Base-by-base conservation (phyloP, 2,113 vertebrate genomes). In the Sardina pilchardus region DNA sequence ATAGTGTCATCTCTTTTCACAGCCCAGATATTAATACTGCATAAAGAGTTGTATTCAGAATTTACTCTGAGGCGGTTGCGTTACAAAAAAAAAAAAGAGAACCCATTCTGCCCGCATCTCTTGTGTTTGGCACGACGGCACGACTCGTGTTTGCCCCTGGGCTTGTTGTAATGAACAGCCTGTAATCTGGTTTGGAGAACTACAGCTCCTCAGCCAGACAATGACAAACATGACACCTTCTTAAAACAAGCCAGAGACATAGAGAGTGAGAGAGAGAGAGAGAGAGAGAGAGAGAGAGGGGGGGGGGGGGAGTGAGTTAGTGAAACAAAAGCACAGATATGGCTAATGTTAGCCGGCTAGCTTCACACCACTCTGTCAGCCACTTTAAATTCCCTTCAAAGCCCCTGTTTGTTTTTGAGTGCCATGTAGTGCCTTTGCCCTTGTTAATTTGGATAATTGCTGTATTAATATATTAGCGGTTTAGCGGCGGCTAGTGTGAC, bases 11-110 rank as follows among this genome's bases (percentile, higher is more conserved):
- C 90, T 90, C 88, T 84, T 84, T 91, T 82, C 89, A 87, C 88
- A 91, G 91, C 88, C 88, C 86, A 48, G 85, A 87, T 93, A 92
- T 94, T 92, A 93, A 93, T 95, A 93, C 90, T 92, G 93, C 86
- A 95, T 92, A 90, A 92, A 86, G 90, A 92, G 90, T 83, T 8
- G 90, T 84, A 91, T 92, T 92, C 89, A 91, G 90, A 90, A 91
- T 93, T 92, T 91, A 89, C 90, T 92, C 89, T 86, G 88, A 93
- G 90, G 89, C 88, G 2, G 89, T 8, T 4, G 85, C 53, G n/a
- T n/a, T n/a, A 43, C 84, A 56, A 21, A 56, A 56, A 19, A 86
- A 34, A 14, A 9, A 88, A 87, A n/a, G n/a, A n/a, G n/a, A n/a
- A n/a, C n/a, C n/a, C n/a, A n/a, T n/a, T 56, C 1, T 12, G 14